phyloP scores from a whole-genome alignment of 2,797 vertebrate genomes.

The Leontocebus nigricollis region DNA sequence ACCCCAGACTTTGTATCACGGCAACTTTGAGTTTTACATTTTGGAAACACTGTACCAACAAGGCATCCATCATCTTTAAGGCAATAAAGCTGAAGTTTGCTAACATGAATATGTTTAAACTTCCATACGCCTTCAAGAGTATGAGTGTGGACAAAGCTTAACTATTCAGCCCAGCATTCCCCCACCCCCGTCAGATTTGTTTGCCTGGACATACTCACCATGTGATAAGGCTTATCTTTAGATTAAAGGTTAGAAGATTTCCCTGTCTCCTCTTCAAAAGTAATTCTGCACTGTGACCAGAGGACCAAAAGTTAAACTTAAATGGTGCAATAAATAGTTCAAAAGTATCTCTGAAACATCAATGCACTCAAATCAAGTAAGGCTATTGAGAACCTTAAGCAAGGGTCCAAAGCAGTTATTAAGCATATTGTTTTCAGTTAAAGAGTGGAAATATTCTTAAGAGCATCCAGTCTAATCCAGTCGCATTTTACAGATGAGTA shows the following conservation, averaged over 20 bases:
- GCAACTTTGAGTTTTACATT: background rate
- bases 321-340: background rate
- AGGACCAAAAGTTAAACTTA: constrained; percentile 41
- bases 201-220: background rate
- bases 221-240: constrained; percentile 67
- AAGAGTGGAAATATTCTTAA: background rate
- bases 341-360: background rate
- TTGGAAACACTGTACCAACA: background rate
- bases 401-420: background rate
- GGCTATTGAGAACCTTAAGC: background rate
- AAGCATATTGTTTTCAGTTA: background rate
- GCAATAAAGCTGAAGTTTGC: background rate
- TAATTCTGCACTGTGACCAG: constrained; percentile 28
- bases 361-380: background rate
- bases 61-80: background rate
- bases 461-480: background rate
- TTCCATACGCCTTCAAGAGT: background rate
- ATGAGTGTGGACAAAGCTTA: background rate
- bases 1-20: background rate
- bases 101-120: background rate
- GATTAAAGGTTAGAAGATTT: constrained; percentile 61
- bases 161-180: background rate
- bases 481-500: background rate
- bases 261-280: constrained; percentile 48
- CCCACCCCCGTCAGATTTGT: background rate